A percentile compares a stretch with the other conserved stretches of the same genome.
Conservation (phyloP, 2,888 invertebrate genomes). For the Ischnura elegans region DNA sequence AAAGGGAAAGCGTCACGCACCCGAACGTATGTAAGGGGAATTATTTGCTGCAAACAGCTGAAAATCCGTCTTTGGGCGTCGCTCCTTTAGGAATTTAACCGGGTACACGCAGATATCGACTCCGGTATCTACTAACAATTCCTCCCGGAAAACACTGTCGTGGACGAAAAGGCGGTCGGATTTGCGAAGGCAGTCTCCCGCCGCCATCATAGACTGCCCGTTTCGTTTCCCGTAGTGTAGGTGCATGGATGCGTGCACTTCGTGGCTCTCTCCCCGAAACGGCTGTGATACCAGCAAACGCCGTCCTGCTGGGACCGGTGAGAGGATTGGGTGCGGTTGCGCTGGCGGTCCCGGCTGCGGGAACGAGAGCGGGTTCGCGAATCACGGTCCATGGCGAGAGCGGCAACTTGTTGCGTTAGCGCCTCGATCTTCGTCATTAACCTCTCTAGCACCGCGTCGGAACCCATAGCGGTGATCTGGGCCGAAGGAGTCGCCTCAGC, state of each 20-base stretch:
- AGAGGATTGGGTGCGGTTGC: neutral
- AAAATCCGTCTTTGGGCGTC: neutral
- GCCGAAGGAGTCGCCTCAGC: neutral
- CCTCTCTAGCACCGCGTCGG: neutral
- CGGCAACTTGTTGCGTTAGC: neutral
- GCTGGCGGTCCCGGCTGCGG: neutral
- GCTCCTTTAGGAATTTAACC: too few species aligned
- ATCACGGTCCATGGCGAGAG: neutral
- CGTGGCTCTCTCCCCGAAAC: neutral
- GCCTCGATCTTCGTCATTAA: neutral
- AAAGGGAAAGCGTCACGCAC: neutral
- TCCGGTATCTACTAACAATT: neutral
- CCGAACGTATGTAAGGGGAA: neutral
- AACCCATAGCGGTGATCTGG: neutral
- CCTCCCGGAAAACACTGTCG: neutral
- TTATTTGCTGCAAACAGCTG: neutral
- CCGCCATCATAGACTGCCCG: neutral
- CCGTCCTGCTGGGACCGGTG: neutral
- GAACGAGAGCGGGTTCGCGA: neutral
- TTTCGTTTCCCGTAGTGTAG: neutral
- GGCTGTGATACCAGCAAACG: neutral
- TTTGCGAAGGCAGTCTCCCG: neutral
- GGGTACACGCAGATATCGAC: neutral
- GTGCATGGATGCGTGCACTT: neutral
- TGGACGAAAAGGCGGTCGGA: neutral